phyloP scores from a whole-genome alignment of 1,140 invertebrate genomes.

The Pogonognathellus flavescens region DNA sequence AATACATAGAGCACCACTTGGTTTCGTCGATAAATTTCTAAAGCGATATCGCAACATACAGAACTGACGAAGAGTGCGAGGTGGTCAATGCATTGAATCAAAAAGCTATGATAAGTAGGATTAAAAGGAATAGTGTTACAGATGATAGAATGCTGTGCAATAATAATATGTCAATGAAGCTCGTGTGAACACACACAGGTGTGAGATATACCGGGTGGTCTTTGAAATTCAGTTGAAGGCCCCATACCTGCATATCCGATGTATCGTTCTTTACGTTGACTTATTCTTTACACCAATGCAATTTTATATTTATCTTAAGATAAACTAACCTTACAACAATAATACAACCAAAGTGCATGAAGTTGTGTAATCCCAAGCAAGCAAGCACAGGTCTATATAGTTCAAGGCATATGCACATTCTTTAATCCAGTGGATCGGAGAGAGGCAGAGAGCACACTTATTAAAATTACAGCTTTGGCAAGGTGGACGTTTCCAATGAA shows the following conservation, averaged over 20 bases:
- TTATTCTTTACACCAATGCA: constrained; percentile 2
- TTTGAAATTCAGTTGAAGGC: constrained; percentile 36
- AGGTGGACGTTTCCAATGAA: constrained; percentile 54
- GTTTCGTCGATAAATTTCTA: no score
- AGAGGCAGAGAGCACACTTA: constrained; percentile 2
- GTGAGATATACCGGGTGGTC: constrained; percentile 63
- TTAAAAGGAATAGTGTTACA: constrained; percentile 38
- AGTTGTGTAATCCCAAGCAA: background rate
- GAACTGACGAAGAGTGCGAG: background rate
- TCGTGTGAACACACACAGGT: constrained; percentile 60
- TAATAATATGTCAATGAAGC: constrained; percentile 59
- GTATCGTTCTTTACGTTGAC: constrained; percentile 15
- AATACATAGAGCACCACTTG: no score
- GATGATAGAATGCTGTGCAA: constrained; percentile 58
- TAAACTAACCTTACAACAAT: background rate
- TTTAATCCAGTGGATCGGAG: background rate
- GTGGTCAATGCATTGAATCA: background rate
- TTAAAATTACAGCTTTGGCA: constrained; percentile 48
- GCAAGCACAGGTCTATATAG: background rate
- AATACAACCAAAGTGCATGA: background rate
- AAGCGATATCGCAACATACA: background rate
- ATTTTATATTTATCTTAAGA: constrained; percentile 16
- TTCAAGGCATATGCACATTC: constrained; percentile 6
- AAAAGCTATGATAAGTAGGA: constrained; percentile 11
- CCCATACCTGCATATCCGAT: constrained; percentile 49